Evolutionary conservation across 2,797 vertebrate species (phyloP), one percentile per base, ranked within the genome.

Genomic region (Protonibea diacanthus): DNA sequence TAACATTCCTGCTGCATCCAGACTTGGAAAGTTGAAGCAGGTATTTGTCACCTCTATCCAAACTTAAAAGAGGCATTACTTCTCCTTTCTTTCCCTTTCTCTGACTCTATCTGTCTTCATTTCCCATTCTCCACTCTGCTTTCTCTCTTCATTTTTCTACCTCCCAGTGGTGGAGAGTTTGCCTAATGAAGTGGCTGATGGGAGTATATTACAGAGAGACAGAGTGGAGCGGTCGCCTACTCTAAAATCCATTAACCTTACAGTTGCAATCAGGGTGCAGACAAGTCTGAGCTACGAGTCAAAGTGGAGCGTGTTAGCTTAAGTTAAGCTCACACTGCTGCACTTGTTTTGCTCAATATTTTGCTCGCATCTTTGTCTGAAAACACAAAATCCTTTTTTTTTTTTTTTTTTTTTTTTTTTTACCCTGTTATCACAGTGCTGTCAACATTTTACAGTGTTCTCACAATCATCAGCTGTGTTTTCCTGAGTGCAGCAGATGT

Each of bases 241-340:
- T 93, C 92, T 92, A 91, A 93, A 90, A 93, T 92, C 92, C 91
- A 93, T 93, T 93, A 93, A 93, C 91, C 91, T 93, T 89, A 92
- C 88, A 89, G 87, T 92, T 92, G 90, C 90, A 91, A 90, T 92
- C 89, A 90, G 91, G 61, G 60, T 40, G 69, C 78, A 84, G 88
- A 88, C 89, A 88, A 89, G 84, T 88, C 87, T 78, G 82, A 90
- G 86, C 84, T 76, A 53, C 4, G 48, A 88, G 89, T 89, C 80
- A 74, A 80, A 92, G 81, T 86, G 79, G 83, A 87, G 52, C n/a
- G 49, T 68, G 77, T 83, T 78, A 79, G 81, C 77, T 74, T 44
- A 79, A 68, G 84, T 38, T 38, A 38, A 38, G 33, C 33, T 38
- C 33, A 38, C 33, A 38, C 33, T 38, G 33, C 33, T 27, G 38